Evolutionary conservation across 2,797 vertebrate species (phyloP), one percentile per base, ranked within the genome.

Genomic region (Gobionotothen gibberifrons): DNA sequence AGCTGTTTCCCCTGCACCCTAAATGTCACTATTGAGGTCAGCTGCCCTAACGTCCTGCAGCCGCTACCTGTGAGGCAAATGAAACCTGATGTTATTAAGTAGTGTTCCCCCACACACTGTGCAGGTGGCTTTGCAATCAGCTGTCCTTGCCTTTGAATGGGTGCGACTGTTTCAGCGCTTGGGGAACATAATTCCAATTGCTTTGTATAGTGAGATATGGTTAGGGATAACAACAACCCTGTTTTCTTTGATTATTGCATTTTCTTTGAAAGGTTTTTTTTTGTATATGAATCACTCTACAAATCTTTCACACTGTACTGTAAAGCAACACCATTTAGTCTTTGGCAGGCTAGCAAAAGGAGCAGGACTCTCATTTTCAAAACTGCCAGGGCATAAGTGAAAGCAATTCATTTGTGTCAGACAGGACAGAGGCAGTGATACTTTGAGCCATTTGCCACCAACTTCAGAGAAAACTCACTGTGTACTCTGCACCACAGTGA

Each of bases 1-100:
- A 72, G 72, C 75, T 51, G 10, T 43, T 85, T 71, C 43, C 26
- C 2, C 65, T 54, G 65, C 68, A 80, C 54, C 81, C 69, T 75
- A 71, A 62, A 49, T 88, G 85, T 81, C 58, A 85, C 74, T 74
- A 74, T 67, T 61, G 77, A 90, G 90, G 89, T 87, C 90, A 85
- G 80, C 60, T 64, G 32, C 84, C 75, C 75, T 57, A 11, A n/a
- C 58, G 78, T 74, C 81, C 82, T 68, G 79, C 69, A 21, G 52
- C 36, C 22, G 54, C 49, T 48, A 9, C 48, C 74, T 78, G 42
- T 72, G 79, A 79, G 67, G 72, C 60, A 90, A 93, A 90, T 88
- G 69, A 60, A 84, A 86, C 5, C 78, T 89, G 91, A 91, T 84
- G 22, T 83, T 0, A 48, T 76, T 76, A 88, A 93, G 69, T 72